Percentiles rank a stretch among this genome's conserved stretches.
These are phyloP conservation scores for Strix occidentalis DNA, from an alignment of 2,797 vertebrate species.

Conservation along the genomic window DNA sequence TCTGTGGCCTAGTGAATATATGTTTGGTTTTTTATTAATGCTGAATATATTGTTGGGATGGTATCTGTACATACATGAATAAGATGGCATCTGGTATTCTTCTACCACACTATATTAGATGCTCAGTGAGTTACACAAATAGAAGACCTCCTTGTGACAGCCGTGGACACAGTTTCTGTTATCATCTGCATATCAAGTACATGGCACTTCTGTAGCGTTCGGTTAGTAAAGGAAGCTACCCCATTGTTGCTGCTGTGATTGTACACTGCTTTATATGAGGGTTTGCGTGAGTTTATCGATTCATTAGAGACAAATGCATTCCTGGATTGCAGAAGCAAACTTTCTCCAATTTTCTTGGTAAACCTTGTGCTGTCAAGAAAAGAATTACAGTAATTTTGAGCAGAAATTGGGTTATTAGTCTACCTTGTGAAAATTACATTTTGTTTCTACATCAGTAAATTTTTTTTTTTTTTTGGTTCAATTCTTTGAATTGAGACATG, in stretches of 20 bases:
- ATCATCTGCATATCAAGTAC: not conserved
- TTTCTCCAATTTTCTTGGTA: not conserved
- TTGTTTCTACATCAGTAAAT: not conserved
- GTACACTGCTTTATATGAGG: not conserved
- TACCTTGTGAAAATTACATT: not conserved
- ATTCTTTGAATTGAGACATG: not conserved
- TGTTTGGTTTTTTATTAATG: not conserved
- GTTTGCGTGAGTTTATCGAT: not conserved
- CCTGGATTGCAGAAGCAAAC: not conserved
- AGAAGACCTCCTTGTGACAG: not conserved
- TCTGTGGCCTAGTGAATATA: not conserved
- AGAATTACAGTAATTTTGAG: not conserved
- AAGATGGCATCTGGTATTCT: not conserved
- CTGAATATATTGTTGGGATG: not conserved
- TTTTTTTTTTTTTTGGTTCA: too few species aligned
- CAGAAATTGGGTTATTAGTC: not conserved
- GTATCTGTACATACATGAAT: not conserved
- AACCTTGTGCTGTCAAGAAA: not conserved
- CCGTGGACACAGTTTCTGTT: not conserved
- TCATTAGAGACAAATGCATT: not conserved
- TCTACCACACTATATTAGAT: not conserved
- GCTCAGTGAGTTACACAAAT: not conserved
- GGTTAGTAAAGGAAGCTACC: not conserved
- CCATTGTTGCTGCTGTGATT: not conserved
- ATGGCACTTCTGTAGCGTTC: not conserved